Percentiles rank a stretch among this genome's conserved stretches.
phyloP scores from a whole-genome alignment of 2,797 vertebrate genomes.

The Anas flavirostris region DNA sequence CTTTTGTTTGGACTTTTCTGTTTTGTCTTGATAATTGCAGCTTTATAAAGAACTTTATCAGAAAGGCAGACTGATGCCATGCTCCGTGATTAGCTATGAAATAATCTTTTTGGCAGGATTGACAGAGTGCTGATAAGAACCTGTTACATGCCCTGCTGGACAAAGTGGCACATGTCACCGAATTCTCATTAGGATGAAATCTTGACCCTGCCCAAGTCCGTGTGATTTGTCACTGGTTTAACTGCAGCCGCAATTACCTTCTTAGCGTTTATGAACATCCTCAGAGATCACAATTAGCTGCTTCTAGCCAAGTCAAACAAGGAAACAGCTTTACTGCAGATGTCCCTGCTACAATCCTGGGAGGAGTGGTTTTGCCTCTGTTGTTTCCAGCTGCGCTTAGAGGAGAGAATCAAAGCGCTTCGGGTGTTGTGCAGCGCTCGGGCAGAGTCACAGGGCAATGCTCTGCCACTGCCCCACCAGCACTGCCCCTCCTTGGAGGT shows the following conservation, averaged over 20 bases:
- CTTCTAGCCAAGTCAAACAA: neutral
- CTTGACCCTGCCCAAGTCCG: neutral
- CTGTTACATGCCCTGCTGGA: neutral
- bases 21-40: neutral
- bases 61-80: neutral
- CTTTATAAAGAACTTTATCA: neutral
- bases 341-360: rapidly evolving
- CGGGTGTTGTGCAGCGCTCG: rapidly evolving
- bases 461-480: too few relatives aligned
- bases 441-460: neutral
- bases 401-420: neutral
- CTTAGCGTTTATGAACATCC: neutral
- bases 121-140: neutral
- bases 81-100: neutral
- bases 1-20: neutral
- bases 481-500: too few relatives aligned
- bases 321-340: neutral
- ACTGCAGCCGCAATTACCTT: neutral
- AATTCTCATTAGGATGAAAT: slow-evolving; percentile 4
- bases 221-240: neutral
- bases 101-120: neutral
- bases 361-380: neutral
- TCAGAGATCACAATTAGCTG: neutral
- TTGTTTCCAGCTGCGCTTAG: rapidly evolving
- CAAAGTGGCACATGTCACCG: neutral